Evolutionary conservation across 2,113 vertebrate species (phyloP).

Genomic region (Piaya cayana): DNA sequence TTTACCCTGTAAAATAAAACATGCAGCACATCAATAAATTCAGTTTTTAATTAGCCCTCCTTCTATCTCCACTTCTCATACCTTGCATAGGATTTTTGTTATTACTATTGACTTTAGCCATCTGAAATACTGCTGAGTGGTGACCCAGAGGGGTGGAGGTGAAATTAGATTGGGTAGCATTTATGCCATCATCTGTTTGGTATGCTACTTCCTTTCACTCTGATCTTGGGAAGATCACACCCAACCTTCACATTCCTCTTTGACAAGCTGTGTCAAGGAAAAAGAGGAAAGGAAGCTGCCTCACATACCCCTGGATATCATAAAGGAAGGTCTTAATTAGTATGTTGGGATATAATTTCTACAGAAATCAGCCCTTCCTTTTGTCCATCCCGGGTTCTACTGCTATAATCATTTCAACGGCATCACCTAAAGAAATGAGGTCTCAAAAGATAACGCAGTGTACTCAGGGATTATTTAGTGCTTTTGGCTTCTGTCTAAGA

Average conservation of each 20-base stretch:
- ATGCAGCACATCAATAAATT: background rate
- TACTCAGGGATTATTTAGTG: background rate
- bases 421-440: background rate
- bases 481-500: background rate
- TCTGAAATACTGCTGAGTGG: slow-evolving; percentile 71
- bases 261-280: slow-evolving; percentile 76
- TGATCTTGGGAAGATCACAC: slow-evolving; percentile 77
- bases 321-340: slow-evolving; percentile 74
- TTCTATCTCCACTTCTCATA: slow-evolving; percentile 57
- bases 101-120: slow-evolving; percentile 47
- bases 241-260: slow-evolving; percentile 73
- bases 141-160: slow-evolving; percentile 71
- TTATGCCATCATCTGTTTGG: slow-evolving; percentile 70
- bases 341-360: slow-evolving; percentile 50
- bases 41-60: slow-evolving; percentile 4
- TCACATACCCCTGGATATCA: slow-evolving; percentile 62
- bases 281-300: slow-evolving; percentile 66
- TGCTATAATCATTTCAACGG: background rate
- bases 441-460: background rate
- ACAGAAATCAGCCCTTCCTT: slow-evolving; percentile 64
- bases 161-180: slow-evolving; percentile 56
- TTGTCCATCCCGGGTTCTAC: background rate
- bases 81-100: slow-evolving; percentile 41
- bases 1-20: background rate
- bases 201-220: slow-evolving; percentile 78